Evolutionary conservation across 2,113 vertebrate genomes (phyloP), one percentile per base, ranked within the genome.

Genomic region (Alaudala cheleensis): DNA sequence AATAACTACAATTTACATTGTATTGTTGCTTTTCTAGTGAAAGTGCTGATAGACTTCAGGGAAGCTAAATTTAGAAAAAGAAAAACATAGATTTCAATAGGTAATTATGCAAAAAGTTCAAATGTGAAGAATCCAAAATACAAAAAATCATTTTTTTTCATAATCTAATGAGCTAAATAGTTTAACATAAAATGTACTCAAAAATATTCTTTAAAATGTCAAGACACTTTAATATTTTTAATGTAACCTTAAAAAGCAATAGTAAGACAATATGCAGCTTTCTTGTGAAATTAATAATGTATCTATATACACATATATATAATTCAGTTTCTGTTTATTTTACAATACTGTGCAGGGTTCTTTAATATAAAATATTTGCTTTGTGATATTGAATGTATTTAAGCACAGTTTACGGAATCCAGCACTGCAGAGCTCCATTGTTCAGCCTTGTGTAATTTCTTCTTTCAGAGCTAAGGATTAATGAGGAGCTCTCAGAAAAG

Each of bases 401-500:
- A 83, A 88, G 24, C 11, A 23, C 6, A 81, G 23, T 25, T 92
- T 58, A 90, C 58, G 58, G 24, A 70, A 73, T 18, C 33, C 33
- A 80, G 9, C 50, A 54, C 21, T 73, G 64, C 66, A 72, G 54
- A 92, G 67, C 42, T 73, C 88, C 47, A 83, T 92, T 83, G 65
- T 93, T 77, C 79, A 86, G 14, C 24, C 64, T 54, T 31, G 67
- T 31, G 34, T 37, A 58, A 50, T n/a, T 82, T 65, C 58, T 73
- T 83, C 71, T 95, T 95, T 86, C 79, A 92, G 50, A 85, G 78
- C 8, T 28, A 67, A 91, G 42, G 70, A 93, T 20, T 80, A 67
- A 95, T 83, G 85, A 97, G 37, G 29, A 83, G 50, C 34, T 60
- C 62, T 69, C 42, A 61, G 82, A 92, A 82, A 93, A 86, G 54